phyloP scores from a whole-genome alignment of 2,888 invertebrate species.

The Sinotaia quadrata region DNA sequence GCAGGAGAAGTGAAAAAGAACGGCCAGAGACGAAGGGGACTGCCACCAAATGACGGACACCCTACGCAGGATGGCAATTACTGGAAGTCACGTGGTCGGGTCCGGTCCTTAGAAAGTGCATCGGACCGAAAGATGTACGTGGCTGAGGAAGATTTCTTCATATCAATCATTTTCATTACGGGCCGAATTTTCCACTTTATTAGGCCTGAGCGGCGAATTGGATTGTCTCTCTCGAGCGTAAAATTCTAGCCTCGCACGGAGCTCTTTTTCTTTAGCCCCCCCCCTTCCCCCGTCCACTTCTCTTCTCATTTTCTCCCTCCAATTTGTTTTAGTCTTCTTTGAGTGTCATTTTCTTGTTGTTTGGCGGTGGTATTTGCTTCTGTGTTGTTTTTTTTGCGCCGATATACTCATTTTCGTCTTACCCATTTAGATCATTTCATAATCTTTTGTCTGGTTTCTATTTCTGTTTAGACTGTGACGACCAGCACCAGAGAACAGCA shows the following conservation, averaged over 20 bases:
- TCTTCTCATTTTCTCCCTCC: not conserved
- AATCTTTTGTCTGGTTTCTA: no score
- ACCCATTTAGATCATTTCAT: no score
- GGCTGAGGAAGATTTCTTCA: slow-evolving; percentile 35
- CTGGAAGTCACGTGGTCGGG: slow-evolving; percentile 29
- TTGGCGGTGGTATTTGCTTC: no score
- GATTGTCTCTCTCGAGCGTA: slow-evolving; percentile 44
- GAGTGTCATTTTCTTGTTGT: no score
- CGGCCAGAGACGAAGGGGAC: not conserved
- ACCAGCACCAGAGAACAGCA: no score
- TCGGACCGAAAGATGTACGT: slow-evolving; percentile 39
- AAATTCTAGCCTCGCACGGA: slow-evolving; percentile 35
- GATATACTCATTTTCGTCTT: not conserved
- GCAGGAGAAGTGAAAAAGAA: not conserved
- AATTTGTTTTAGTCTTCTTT: no score
- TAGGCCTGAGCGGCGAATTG: slow-evolving; percentile 44
- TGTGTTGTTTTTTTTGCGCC: not conserved
- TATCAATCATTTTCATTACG: slow-evolving; percentile 51
- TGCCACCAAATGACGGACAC: slow-evolving; percentile 20
- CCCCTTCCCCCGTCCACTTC: slow-evolving; percentile 11
- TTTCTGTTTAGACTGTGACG: no score
- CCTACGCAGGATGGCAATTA: slow-evolving; percentile 31
- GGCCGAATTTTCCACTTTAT: slow-evolving; percentile 44
- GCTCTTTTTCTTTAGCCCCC: not conserved
- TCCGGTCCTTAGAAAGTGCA: slow-evolving; percentile 31